Evolutionary conservation across 2,113 vertebrate species (phyloP).

Genomic region (Rhea americana): DNA sequence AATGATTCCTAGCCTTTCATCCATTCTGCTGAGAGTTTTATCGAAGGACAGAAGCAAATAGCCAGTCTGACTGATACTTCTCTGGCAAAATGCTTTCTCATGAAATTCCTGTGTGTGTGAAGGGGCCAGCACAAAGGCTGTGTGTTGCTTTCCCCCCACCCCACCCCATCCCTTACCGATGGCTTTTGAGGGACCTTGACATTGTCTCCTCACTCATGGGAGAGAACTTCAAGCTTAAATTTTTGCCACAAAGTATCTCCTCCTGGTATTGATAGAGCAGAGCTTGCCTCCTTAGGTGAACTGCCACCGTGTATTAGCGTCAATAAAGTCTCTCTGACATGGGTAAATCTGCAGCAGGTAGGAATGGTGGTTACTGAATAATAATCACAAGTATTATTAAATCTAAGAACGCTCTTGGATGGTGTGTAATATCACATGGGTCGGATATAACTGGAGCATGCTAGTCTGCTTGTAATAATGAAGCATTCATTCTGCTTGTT

Average conservation of each 20-base stretch:
- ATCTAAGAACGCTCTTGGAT: background rate
- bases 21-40: slow-evolving; percentile 33
- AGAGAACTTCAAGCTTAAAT: background rate
- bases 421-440: background rate
- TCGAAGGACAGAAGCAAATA: slow-evolving; percentile 61
- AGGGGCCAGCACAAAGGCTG: background rate
- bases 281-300: background rate
- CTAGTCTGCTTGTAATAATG: background rate
- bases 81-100: slow-evolving; percentile 42
- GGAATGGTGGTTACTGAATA: background rate
- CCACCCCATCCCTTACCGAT: background rate
- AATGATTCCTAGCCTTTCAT: slow-evolving; percentile 23
- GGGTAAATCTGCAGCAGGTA: background rate
- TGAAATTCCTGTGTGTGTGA: background rate
- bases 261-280: background rate
- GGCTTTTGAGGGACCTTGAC: background rate
- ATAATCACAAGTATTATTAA: background rate
- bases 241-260: background rate
- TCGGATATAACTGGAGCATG: background rate
- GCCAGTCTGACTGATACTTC: slow-evolving; percentile 44
- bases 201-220: background rate
- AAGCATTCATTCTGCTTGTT: background rate
- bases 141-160: background rate
- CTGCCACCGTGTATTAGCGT: background rate
- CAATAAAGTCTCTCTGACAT: background rate